A percentile compares a stretch with the other conserved stretches of the same genome.
Conservation (phyloP, 2,113 vertebrate genomes). For the Nyctibius bracteatus region DNA sequence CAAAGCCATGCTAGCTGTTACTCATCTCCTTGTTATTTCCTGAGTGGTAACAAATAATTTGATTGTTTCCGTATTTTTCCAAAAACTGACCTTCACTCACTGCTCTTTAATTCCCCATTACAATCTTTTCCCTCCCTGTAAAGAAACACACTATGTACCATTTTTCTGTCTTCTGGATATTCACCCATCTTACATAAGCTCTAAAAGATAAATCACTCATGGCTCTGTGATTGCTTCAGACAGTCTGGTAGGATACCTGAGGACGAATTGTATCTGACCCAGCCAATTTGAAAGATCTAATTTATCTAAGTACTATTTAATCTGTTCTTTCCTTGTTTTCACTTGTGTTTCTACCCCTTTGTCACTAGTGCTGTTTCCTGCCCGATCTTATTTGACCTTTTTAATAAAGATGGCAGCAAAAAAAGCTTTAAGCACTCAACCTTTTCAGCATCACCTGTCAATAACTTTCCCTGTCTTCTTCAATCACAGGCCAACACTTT, state of each 20-base stretch:
- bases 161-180: neutral
- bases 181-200: neutral
- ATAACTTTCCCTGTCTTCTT: neutral
- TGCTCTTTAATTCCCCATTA: conserved; percentile 21
- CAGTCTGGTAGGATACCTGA: neutral
- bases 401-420: neutral
- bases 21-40: conserved; percentile 67
- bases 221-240: neutral
- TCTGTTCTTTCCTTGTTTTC: conserved; percentile 22
- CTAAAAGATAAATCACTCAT: neutral
- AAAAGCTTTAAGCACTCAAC: neutral
- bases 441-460: neutral
- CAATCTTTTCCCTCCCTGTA: neutral
- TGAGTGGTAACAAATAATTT: conserved; percentile 62
- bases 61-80: conserved; percentile 57
- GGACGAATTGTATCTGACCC: neutral
- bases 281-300: neutral
- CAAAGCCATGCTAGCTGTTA: conserved; percentile 52
- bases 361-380: neutral
- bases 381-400: conserved; percentile 12
- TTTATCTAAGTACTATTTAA: conserved; percentile 31
- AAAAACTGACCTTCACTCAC: conserved; percentile 52
- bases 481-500: neutral
- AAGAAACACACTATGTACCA: neutral
- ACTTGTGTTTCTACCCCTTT: conserved; percentile 8